Conservation (phyloP, 2,888 invertebrate genomes). For the Orthosia gracilis region DNA sequence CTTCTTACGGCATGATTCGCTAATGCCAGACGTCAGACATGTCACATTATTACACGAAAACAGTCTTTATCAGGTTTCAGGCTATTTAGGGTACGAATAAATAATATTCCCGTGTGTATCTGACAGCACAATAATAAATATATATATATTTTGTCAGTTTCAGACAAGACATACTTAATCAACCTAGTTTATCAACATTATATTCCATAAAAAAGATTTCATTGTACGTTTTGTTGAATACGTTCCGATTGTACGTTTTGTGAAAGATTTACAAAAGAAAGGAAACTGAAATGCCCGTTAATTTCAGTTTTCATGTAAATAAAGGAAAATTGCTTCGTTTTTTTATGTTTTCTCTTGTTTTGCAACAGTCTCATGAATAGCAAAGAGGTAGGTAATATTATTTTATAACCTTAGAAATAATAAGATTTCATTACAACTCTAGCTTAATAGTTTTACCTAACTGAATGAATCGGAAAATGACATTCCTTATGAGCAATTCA, state of each 20-base stretch:
- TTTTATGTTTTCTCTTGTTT: constrained; percentile 7
- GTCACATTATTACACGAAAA: constrained; percentile 45
- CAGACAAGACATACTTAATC: neutral
- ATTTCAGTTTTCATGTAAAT: constrained; percentile 10
- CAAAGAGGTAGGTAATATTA: neutral
- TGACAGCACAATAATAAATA: constrained; percentile 7
- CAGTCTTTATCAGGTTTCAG: constrained; percentile 51
- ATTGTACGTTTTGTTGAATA: neutral
- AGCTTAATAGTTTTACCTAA: neutral
- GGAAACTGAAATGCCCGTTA: constrained; percentile 3
- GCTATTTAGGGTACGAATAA: constrained; percentile 43
- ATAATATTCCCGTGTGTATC: neutral
- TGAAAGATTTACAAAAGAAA: constrained; percentile 2
- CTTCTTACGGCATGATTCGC: constrained; percentile 38
- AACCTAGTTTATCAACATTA: neutral
- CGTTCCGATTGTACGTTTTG: neutral
- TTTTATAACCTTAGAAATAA: constrained; percentile 18
- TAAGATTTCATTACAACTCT: neutral
- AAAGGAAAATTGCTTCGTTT: constrained; percentile 8
- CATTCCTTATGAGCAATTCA: constrained; percentile 14
- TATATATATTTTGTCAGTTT: constrained; percentile 3
- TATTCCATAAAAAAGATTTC: neutral
- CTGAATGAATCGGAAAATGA: constrained; percentile 5
- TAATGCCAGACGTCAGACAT: constrained; percentile 42
- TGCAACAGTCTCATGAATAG: neutral